These are phyloP conservation scores for Microvelia longipes DNA, from an alignment of 1,140 invertebrate genomes.

Conservation along the genomic window DNA sequence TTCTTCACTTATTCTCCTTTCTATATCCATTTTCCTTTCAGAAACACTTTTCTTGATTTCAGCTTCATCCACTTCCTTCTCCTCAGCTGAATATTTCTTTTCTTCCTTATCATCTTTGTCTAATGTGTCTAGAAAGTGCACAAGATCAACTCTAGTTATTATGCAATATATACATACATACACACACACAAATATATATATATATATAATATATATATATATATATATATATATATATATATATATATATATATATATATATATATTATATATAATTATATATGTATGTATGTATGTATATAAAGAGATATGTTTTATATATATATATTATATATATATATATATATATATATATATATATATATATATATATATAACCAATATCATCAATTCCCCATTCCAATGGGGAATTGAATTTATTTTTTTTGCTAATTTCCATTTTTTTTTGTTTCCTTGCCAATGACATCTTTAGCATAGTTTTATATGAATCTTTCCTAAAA, in stretches of 20 bases:
- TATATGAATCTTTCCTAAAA: no score
- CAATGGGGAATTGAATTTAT: no score
- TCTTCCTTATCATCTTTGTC: constrained; percentile 31
- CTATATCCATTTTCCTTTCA: constrained; percentile 50
- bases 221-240: constrained; percentile 2
- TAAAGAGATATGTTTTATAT: no score
- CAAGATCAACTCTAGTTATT: not conserved
- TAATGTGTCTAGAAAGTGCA: not conserved
- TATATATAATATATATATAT: not conserved
- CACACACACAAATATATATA: not conserved
- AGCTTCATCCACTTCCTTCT: constrained; percentile 43
- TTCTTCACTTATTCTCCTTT: constrained; percentile 45
- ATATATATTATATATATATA: no score
- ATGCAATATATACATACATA: not conserved
- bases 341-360: no score
- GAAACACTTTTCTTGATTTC: constrained; percentile 45
- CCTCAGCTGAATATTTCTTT: constrained; percentile 54
- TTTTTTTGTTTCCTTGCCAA: no score
- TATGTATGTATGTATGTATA: no score
- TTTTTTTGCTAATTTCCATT: no score
- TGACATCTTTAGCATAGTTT: no score
- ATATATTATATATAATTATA: no score
- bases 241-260: constrained; percentile 5
- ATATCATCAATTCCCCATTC: no score
- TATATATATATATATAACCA: no score